Percentiles rank a stretch among this genome's conserved stretches.
These are phyloP conservation scores for Sarcophaga carnaria DNA, from an alignment of 2,888 invertebrate genomes.

Conservation along the genomic window DNA sequence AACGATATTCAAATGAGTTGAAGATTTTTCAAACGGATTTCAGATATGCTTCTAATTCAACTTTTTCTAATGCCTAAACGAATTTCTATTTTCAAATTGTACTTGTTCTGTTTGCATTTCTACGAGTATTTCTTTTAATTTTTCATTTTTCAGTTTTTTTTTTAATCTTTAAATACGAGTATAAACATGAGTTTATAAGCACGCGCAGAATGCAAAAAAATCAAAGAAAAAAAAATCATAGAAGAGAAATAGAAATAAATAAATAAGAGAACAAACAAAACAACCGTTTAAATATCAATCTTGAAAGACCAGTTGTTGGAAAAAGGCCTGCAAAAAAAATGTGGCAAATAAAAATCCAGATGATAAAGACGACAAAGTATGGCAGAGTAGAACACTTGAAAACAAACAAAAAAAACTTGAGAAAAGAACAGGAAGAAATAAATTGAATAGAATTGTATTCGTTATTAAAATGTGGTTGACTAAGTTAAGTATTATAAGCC, in stretches of 20 bases:
- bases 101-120: conserved; percentile 31
- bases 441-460: conserved; percentile 38
- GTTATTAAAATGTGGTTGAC: neutral
- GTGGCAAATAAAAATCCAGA: neutral
- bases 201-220: conserved; percentile 58
- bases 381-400: too few relatives aligned
- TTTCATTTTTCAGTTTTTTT: conserved; percentile 1
- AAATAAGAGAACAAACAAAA: neutral
- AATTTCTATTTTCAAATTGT: conserved; percentile 37
- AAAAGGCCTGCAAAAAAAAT: too few relatives aligned
- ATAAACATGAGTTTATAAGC: conserved; percentile 57
- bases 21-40: conserved; percentile 40
- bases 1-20: conserved; percentile 60
- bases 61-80: neutral
- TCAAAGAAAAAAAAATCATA: conserved; percentile 15
- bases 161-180: conserved; percentile 61
- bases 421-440: conserved; percentile 51
- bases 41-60: conserved; percentile 24
- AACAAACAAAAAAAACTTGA: neutral
- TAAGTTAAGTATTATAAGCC: conserved; percentile 29
- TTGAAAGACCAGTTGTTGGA: conserved; percentile 62
- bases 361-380: conserved; percentile 11
- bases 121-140: neutral
- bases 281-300: conserved; percentile 68
- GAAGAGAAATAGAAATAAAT: neutral